phyloP scores from a whole-genome alignment of 92 coral and sea anemone species.

The Palythoa caribaeorum region DNA sequence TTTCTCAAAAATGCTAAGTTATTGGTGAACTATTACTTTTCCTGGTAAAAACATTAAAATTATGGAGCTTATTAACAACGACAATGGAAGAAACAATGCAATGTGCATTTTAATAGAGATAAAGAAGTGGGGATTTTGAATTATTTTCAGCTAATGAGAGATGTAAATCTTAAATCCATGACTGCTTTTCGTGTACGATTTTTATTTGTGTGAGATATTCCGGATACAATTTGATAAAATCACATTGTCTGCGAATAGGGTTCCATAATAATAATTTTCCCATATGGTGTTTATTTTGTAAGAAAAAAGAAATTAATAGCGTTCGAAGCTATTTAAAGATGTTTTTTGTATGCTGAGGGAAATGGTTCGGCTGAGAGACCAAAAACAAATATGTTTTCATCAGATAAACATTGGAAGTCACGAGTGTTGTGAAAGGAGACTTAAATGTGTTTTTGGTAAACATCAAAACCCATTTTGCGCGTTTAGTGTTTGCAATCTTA shows the following conservation, averaged over 20 bases:
- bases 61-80: neutral
- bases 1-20: too few relatives aligned
- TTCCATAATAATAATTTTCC: neutral
- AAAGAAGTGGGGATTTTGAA: neutral
- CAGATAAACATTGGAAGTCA: constrained; percentile 28
- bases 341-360: neutral
- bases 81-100: neutral
- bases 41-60: too few relatives aligned
- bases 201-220: neutral
- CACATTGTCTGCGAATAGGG: neutral
- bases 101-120: neutral
- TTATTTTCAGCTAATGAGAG: neutral
- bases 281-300: constrained; percentile 11
- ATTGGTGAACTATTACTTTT: too few relatives aligned
- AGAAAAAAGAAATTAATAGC: neutral
- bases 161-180: neutral
- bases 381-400: constrained; percentile 5
- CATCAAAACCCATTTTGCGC: neutral
- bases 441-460: constrained; percentile 6
- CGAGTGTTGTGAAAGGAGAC: neutral
- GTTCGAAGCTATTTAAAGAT: neutral
- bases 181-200: neutral
- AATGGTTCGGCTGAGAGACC: neutral
- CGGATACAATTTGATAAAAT: neutral
- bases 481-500: neutral